phyloP scores from a whole-genome alignment of 1,140 invertebrate genomes.

The Bicyclus anynana region DNA sequence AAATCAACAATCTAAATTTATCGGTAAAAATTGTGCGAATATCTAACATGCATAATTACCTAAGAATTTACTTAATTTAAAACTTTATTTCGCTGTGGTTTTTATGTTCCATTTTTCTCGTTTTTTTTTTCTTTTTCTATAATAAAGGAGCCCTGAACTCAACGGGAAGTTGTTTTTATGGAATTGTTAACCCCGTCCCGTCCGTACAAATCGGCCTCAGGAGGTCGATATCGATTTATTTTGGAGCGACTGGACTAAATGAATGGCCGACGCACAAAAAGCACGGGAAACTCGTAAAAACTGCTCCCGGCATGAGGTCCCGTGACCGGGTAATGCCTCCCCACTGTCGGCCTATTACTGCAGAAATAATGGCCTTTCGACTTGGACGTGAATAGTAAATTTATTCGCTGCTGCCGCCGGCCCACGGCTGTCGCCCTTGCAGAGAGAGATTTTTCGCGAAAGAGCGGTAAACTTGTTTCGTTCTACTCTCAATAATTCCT shows the following conservation, averaged over 20 bases:
- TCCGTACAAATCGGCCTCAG: background rate
- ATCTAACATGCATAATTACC: too few species aligned
- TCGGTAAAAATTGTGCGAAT: too few species aligned
- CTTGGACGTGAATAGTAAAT: constrained; percentile 1
- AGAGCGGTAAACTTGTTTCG: too few species aligned
- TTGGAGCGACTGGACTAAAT: background rate
- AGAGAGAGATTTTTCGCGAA: too few species aligned
- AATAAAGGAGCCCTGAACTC: too few species aligned
- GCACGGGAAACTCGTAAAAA: background rate
- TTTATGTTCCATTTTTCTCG: too few species aligned
- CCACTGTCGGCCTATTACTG: background rate
- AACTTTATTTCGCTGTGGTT: too few species aligned
- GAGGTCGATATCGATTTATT: background rate
- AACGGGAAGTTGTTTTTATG: background rate
- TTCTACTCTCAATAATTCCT: too few species aligned
- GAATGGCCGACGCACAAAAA: background rate
- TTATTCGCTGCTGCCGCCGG: background rate
- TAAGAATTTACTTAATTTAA: too few species aligned
- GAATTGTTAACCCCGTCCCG: background rate
- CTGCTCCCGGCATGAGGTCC: background rate
- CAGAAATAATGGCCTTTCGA: background rate
- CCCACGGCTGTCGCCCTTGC: too few species aligned
- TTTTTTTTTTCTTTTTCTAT: too few species aligned
- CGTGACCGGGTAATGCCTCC: background rate
- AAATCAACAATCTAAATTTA: too few species aligned